Base-by-base conservation (phyloP, 2,888 invertebrate genomes). In the Meghimatium bilineatum region DNA sequence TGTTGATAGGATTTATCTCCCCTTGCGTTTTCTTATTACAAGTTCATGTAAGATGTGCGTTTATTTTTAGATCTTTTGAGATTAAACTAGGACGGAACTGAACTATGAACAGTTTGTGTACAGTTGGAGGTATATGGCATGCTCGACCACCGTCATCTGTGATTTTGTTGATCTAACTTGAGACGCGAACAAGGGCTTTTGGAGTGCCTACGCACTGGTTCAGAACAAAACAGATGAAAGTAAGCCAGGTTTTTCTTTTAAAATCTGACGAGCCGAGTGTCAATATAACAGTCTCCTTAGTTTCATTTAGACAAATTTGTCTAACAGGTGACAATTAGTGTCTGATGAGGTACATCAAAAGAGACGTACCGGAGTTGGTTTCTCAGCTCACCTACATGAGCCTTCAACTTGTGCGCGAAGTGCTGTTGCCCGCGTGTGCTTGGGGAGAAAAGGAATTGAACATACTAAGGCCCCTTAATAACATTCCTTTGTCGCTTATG, bases 201-300 rank as follows among this genome's bases (percentile, higher is more conserved):
- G 49, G 72, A 49, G 49, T n/a, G 72, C n/a, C 72, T 29, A 44
- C 49, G 29, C 56, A 8, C 49, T 10, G 12, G 36, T 14, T 49
- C n/a, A 52, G 49, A 23, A 52, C 74, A 74, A 52, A 32, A 52
- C 38, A 52, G 74, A 74, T 74, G 52, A 74, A 74, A 74, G 74
- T 6, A 29, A 44, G 29, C 29, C 29, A 49, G 74, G 34, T 32
- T 52, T 74, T 49, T 72, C 6, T 2, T n/a, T 32, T 23, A 26
- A 74, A 29, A 52, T 74, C 74, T 23, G 32, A 20, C 20, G 32
- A 12, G 32, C 29, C 52, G 26, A 74, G 32, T 52, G 72, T 74
- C 74, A 74, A 74, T 34, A 74, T 74, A 1, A 26, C 52, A 32
- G 74, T 32, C 32, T 52, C 74, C 52, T 74, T 20, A 74, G 52